phyloP scores from a whole-genome alignment of 2,888 invertebrate species.

The Selenia dentaria region DNA sequence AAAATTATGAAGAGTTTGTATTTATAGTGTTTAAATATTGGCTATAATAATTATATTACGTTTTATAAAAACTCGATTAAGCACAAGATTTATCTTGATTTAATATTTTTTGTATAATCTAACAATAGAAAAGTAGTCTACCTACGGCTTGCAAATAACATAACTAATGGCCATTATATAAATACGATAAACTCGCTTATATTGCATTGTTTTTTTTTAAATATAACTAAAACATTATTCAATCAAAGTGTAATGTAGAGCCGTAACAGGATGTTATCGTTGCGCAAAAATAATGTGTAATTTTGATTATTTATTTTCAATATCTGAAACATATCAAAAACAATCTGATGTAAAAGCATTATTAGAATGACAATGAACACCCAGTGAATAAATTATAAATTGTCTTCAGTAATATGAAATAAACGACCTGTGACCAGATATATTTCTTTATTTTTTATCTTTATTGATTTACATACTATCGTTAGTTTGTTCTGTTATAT shows the following conservation, averaged over 20 bases:
- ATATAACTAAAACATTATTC: slow-evolving; percentile 25
- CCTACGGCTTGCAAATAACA: slow-evolving; percentile 83
- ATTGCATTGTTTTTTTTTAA: slow-evolving; percentile 78
- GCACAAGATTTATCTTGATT: slow-evolving; percentile 64
- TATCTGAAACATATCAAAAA: slow-evolving; percentile 39
- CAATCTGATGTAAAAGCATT: slow-evolving; percentile 21
- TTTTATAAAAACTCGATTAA: slow-evolving; percentile 27
- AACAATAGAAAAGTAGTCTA: slow-evolving; percentile 77
- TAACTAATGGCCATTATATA: slow-evolving; percentile 75
- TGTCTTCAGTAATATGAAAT: slow-evolving; percentile 66
- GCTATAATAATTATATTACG: slow-evolving; percentile 46
- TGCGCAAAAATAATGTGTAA: slow-evolving; percentile 26
- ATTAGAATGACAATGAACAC: slow-evolving; percentile 37
- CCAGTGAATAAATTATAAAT: slow-evolving; percentile 68
- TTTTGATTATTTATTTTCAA: slow-evolving; percentile 27
- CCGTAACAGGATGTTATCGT: slow-evolving; percentile 29
- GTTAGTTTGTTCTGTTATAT: too few relatives aligned
- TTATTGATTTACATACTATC: too few relatives aligned
- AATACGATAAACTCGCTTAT: slow-evolving; percentile 77
- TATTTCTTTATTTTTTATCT: slow-evolving; percentile 31
- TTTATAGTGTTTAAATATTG: slow-evolving; percentile 63
- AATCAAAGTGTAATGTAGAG: slow-evolving; percentile 15
- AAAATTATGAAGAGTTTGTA: slow-evolving; percentile 69
- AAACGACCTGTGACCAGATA: slow-evolving; percentile 74
- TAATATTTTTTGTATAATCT: slow-evolving; percentile 75